Percentiles rank a stretch among this genome's conserved stretches.
phyloP scores from a whole-genome alignment of 2,888 invertebrate genomes.

The Lasioglossum malachurum region DNA sequence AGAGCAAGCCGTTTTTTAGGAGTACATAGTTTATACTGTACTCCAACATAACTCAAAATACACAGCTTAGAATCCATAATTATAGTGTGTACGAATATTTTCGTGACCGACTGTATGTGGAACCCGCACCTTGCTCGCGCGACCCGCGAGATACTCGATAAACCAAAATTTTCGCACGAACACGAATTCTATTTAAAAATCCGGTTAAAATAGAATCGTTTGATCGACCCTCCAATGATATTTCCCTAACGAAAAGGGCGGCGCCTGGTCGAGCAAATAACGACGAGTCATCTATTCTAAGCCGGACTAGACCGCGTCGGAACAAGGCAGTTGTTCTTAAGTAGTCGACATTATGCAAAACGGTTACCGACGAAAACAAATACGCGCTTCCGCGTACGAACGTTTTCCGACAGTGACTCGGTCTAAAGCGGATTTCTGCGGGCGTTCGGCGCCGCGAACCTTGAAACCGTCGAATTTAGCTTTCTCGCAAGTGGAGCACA shows the following conservation, averaged over 20 bases:
- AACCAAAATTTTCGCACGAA: neutral
- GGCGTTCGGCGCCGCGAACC: neutral
- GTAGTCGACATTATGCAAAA: constrained; percentile 8
- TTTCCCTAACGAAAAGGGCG: neutral
- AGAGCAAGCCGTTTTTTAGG: too few relatives aligned
- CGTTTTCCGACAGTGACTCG: neutral
- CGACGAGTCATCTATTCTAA: neutral
- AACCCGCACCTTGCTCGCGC: neutral
- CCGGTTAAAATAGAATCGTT: neutral
- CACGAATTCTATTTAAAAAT: neutral
- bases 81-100: too few relatives aligned
- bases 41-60: too few relatives aligned
- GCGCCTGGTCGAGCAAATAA: neutral
- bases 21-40: too few relatives aligned
- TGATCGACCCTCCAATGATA: neutral
- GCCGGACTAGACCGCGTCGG: neutral
- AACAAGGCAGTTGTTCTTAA: neutral
- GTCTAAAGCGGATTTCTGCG: neutral
- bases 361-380: neutral
- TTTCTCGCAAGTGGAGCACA: constrained; percentile 2
- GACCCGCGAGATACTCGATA: neutral
- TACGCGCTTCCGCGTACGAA: neutral
- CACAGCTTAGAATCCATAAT: too few relatives aligned
- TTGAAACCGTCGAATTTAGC: constrained; percentile 32
- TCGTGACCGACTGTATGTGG: too few relatives aligned